Evolutionary conservation across 1,140 invertebrate genomes (phyloP), one percentile per base, ranked within the genome.

Genomic region (Gryon sp.): DNA sequence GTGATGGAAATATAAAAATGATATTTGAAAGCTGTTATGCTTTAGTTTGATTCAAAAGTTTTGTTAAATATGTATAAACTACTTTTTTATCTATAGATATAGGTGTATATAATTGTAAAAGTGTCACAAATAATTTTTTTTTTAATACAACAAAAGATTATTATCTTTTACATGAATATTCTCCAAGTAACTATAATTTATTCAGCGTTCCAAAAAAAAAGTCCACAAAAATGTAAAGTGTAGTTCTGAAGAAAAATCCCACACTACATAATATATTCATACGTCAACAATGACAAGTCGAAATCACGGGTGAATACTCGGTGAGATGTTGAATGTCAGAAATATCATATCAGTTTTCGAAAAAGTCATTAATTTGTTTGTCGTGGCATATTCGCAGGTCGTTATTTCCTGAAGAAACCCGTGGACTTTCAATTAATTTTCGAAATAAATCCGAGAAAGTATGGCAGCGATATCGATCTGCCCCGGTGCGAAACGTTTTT

Each of bases 361-460:
- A 72, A 72, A 63, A 60, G 40, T 55, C 19, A 72, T 72, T 57
- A 63, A 60, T 69, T 69, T 55, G 36, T 26, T 52, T 16, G 15
- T 4, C 12, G 11, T 55, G 30, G 55, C 32, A 50, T 18, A 68
- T 75, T 75, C 50, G 63, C 72, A 55, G 63, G 19, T 68, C 43
- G 14, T 62, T 55, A 55, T 68, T 75, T 68, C 45, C 38, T 32
- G 28, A 46, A 38, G n/a, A n/a, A n/a, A n/a, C n/a, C 15, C 32
- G 28, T 3, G 1, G 38, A 5, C 40, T 46, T 66, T 70, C 59
- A 65, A 76, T 76, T 76, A 76, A 76, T 76, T 76, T 55, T 65
- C 22, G 59, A 50, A 52, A 30, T 52, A 52, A 65, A 76, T 66
- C 41, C 63, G 28, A 68, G 63, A 62, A 62, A 69, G 53, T 41